Evolutionary conservation across 2,888 invertebrate species (phyloP), one percentile per base, ranked within the genome.

Genomic region (Erannis defoliaria): DNA sequence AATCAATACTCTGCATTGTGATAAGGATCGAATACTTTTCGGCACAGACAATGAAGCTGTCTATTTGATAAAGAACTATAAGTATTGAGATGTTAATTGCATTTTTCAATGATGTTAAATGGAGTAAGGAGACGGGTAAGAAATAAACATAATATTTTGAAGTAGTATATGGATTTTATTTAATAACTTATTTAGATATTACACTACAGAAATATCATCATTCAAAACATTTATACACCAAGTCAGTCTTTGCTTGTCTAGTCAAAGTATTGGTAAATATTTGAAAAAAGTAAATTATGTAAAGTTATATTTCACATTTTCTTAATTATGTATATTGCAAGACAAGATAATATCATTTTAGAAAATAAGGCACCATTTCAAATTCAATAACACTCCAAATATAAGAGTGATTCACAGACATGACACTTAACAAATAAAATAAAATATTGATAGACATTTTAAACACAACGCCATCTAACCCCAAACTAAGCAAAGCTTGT

Each of bases 1-100:
- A 0, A 94, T 98, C 38, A 98, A 98, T 82, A 95, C 96, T 21
- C 90, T 98, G 49, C 97, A 98, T 88, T 94, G 98, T 55, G 95
- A 95, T 73, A 95, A 94, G 71, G 94, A 95, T 45, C 95, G 95
- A 67, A 91, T 98, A 48, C 85, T 98, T 29, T 97, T 97, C 85
- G 97, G 97, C 1, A 96, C 97, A 70, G 98, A 98, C 79, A 97
- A 97, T 82, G 98, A 98, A 92, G 98, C 98, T 23, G 90, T 98
- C 71, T 98, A 97, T 87, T 92, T 97, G 45, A 94, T 98, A 62
- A 95, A 95, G 82, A 95, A 96, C 86, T 89, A 95, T 61, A 93
- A 91, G 65, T 89, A 89, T 76, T 89, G 75, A 74, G 33, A 1
- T 6, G 3, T 50, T 42, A n/a, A 46, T 48, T 18, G 38, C 4